phyloP scores from a whole-genome alignment of 2,113 vertebrate species.

The Bagarius yarrelli region DNA sequence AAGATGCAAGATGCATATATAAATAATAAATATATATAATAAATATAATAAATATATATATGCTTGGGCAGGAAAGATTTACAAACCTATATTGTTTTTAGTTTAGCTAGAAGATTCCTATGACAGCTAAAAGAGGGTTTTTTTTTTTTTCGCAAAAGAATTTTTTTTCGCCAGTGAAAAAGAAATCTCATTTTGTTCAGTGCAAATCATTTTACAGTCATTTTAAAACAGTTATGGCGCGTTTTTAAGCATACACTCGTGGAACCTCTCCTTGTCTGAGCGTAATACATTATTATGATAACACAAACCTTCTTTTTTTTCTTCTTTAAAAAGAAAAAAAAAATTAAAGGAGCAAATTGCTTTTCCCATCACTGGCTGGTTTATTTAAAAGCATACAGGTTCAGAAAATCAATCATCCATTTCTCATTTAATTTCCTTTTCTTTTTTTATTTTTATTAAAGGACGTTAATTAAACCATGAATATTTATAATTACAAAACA shows the following conservation, averaged over 20 bases:
- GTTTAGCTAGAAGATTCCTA: too few relatives aligned
- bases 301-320: slow-evolving; percentile 14
- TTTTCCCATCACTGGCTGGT: slow-evolving; percentile 39
- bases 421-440: slow-evolving; percentile 29
- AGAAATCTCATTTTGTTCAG: slow-evolving; percentile 12
- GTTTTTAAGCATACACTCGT: slow-evolving; percentile 1
- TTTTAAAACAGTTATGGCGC: slow-evolving; percentile 26
- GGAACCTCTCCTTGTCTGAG: not conserved
- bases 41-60: too few relatives aligned
- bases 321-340: slow-evolving; percentile 2
- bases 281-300: slow-evolving; percentile 34
- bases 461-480: slow-evolving; percentile 23
- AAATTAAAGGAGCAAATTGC: slow-evolving; percentile 15
- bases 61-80: too few relatives aligned
- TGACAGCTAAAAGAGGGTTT: not conserved
- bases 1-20: too few relatives aligned
- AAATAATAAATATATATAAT: too few relatives aligned
- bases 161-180: not conserved
- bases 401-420: slow-evolving; percentile 40
- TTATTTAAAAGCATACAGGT: slow-evolving; percentile 47
- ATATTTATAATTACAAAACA: not conserved
- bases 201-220: slow-evolving; percentile 11
- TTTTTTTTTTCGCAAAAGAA: not conserved
- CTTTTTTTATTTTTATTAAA: not conserved
- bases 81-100: too few relatives aligned